Base-by-base conservation (phyloP, 2,888 invertebrate species). In the Pachymerium ferrugineum region DNA sequence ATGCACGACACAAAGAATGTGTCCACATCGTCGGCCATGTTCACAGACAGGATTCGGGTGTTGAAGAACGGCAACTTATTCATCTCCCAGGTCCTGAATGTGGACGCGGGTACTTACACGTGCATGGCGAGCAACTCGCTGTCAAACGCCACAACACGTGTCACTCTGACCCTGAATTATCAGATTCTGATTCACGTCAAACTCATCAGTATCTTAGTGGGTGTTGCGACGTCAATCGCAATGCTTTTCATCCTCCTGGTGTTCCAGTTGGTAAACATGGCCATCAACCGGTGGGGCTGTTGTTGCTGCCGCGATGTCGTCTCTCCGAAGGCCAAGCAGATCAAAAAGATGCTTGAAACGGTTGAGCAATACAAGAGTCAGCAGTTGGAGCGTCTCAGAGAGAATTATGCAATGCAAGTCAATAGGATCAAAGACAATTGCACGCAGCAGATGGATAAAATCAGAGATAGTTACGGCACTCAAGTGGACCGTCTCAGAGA, bases 351-450 rank as follows among this genome's bases (percentile, higher is more conserved):
- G 89, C 84, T 95, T 79, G 94, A 95, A 81, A 92, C 90, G 82
- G 91, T 95, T 78, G 94, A 95, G 81, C 89, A 89, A 77, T 94
- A 94, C 84, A 94, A 94, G 83, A 90, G 89, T 76, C 92, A 90
- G 81, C 94, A 95, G 80, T 84, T 96, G 79, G 94, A 95, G 79
- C 89, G 90, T 79, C 85, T 97, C 76, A 86, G 94, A 30, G 95
- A 96, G 82, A 95, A 96, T 84, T 97, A 97, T 82, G 90, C 93
- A 71, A 89, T 89, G 82, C 95, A 96, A 87, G 93, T 95, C 78
- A 90, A 91, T 82, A 87, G 92, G 77, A 94, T 97, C 79, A 91
- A 92, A 80, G 95, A 96, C 80, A 96, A 97, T 81, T 97, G 96
- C 82, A 88, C 90, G 29, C 92, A 92, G 81, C 96, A 96, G 85